Base-by-base conservation (phyloP, 2,113 vertebrate genomes). In the Struthio camelus region DNA sequence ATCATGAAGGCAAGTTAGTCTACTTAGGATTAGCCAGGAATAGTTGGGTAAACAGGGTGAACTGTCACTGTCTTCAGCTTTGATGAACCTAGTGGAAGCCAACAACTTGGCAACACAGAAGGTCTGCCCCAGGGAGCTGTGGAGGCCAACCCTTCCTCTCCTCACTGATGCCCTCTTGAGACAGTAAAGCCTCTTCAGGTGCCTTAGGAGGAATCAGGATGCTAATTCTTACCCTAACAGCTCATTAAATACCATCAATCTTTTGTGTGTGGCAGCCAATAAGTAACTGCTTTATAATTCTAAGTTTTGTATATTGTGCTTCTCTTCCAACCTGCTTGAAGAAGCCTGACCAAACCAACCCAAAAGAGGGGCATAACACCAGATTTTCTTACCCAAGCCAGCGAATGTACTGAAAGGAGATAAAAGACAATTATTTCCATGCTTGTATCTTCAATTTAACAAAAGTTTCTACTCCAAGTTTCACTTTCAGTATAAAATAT, bases 401-500 rank as follows among this genome's bases (percentile, higher is more conserved):
- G 0, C 56, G 71, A 62, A 90, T 90, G 83, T 83, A 87, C n/a
- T 87, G 70, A 92, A 65, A 96, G 38, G 20, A 72, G 56, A 80
- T 28, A 54, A 86, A 87, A 93, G 90, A 44, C 30, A 5, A 73
- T 66, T 36, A 62, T 94, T 71, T 87, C 67, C 54, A 90, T 75
- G 59, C 53, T 86, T 80, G 44, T 56, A 40, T 59, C 76, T 64
- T 92, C 93, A 94, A 97, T 97, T 95, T 96, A 92, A 93, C 94
- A 97, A 97, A 98, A 98, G 98, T 98, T 98, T 98, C 97, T 97
- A 95, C 90, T 97, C 90, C 69, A 96, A 98, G 97, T 98, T 98
- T 98, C 98, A 98, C 98, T 98, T 98, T 98, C 96, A 97, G 87
- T 96, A 97, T 98, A 98, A 98, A 98, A 98, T 98, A 98, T 96